Evolutionary conservation across 2,797 vertebrate species (phyloP).

Genomic region (Myripristis jacobus): DNA sequence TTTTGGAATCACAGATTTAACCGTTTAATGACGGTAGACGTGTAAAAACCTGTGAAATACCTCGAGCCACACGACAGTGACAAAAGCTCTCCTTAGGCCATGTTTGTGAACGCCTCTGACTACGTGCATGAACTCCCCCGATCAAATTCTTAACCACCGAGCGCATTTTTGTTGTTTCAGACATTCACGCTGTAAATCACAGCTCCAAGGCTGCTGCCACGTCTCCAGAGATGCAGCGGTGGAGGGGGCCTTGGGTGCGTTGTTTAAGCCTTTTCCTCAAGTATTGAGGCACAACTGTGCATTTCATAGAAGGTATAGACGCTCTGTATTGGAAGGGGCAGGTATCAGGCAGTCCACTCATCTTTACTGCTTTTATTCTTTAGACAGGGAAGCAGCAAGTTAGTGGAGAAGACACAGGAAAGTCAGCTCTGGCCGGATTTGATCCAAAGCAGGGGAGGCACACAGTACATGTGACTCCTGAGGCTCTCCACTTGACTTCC

Average conservation of each 20-base stretch:
- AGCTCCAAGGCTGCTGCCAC: slow-evolving; percentile 13
- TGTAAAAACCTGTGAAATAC: background rate
- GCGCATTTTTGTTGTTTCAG: slow-evolving; percentile 51
- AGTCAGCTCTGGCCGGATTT: too few species aligned
- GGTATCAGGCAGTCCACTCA: too few species aligned
- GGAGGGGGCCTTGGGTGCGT: slow-evolving; percentile 21
- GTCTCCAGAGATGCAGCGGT: slow-evolving; percentile 17
- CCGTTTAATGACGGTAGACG: background rate
- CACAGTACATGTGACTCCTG: too few species aligned
- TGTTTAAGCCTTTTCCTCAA: too few species aligned
- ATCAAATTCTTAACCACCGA: slow-evolving; percentile 40
- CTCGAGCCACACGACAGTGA: slow-evolving; percentile 16
- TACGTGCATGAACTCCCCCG: slow-evolving; percentile 44
- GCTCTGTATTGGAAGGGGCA: too few species aligned
- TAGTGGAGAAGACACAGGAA: too few species aligned
- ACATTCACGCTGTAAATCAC: slow-evolving; percentile 43
- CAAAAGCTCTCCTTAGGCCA: background rate
- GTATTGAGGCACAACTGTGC: too few species aligned
- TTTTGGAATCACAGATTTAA: slow-evolving; percentile 30
- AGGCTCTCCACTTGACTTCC: too few species aligned
- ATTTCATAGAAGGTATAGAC: too few species aligned
- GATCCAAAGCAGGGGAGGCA: too few species aligned
- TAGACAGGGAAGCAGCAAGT: too few species aligned
- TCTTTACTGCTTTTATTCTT: too few species aligned
- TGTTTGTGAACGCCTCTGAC: slow-evolving; percentile 2